phyloP scores from a whole-genome alignment of 1,140 invertebrate genomes.

The Eulimnadia texana region DNA sequence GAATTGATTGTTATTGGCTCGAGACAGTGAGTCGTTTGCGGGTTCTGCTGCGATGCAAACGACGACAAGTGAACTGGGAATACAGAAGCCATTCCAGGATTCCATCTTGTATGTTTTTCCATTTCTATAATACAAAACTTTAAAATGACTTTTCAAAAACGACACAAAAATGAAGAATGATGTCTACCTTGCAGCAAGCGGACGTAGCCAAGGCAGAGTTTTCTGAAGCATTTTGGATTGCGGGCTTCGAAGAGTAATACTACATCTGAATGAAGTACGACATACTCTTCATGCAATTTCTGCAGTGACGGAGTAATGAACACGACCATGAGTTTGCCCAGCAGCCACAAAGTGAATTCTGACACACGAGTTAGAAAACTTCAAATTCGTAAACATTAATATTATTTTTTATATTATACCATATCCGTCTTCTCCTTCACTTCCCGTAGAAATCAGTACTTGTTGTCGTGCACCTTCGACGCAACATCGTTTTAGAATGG shows the following conservation, averaged over 20 bases:
- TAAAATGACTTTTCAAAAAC: too few species aligned
- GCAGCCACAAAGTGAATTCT: neutral
- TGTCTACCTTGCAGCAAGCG: neutral
- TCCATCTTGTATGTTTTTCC: too few species aligned
- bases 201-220: neutral
- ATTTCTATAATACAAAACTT: too few species aligned
- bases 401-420: too few species aligned
- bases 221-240: neutral
- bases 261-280: neutral
- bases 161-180: neutral
- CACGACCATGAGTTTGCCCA: neutral
- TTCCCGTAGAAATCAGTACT: neutral
- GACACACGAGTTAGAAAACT: neutral
- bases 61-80: too few species aligned
- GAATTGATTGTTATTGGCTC: neutral
- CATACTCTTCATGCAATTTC: neutral
- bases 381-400: too few species aligned
- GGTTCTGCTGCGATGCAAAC: too few species aligned
- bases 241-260: neutral
- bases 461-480: neutral
- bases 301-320: neutral
- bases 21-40: too few species aligned
- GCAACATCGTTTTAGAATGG: neutral
- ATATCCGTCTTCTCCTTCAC: neutral
- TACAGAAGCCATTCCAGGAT: too few species aligned